Base-by-base conservation (phyloP, 2,113 vertebrate genomes). In the Collichthys lucidus region DNA sequence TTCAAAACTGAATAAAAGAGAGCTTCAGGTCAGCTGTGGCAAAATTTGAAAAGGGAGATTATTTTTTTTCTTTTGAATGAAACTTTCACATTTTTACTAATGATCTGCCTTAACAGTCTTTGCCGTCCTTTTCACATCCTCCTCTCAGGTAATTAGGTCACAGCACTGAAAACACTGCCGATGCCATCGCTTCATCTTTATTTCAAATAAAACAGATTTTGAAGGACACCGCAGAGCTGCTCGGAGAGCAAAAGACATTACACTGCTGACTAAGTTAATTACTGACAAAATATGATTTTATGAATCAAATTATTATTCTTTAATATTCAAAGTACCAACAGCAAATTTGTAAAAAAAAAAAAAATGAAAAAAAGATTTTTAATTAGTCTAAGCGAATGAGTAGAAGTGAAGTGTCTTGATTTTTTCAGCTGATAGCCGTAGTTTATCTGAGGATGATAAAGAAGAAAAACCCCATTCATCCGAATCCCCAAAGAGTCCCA, bases 361-460 rank as follows among this genome's bases (percentile, higher is more conserved):
- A 75, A 89, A 83, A 86, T 86, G n/a, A 87, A 75, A 6, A 86
- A 87, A 75, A 89, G 84, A 86, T 86, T 92, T 91, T 87, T 90
- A 93, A 93, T 93, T 91, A 93, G 86, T 87, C 69, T 3, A 60
- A 85, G 69, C 29, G 47, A 91, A 88, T 85, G 86, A 88, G 82
- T 79, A 29, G 86, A 40, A 40, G 35, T 40, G 77, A 88, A 83
- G 80, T 86, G 82, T 78, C 79, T 84, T 55, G 66, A 86, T 88
- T 84, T 88, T 44, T 82, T 50, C 65, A 22, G 71, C 82, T 86
- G 83, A 92, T 92, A 90, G 75, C 60, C 12, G 42, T 60, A 85
- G 87, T 91, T 93, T 88, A 92, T 92, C 92, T 90, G 81, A 90
- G 90, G 90, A 91, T 86, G 82, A 85, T 75, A 74, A 85, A 79